Evolutionary conservation across 2,113 vertebrate genomes (phyloP), one percentile per base, ranked within the genome.

Genomic region (Colaptes auratus): DNA sequence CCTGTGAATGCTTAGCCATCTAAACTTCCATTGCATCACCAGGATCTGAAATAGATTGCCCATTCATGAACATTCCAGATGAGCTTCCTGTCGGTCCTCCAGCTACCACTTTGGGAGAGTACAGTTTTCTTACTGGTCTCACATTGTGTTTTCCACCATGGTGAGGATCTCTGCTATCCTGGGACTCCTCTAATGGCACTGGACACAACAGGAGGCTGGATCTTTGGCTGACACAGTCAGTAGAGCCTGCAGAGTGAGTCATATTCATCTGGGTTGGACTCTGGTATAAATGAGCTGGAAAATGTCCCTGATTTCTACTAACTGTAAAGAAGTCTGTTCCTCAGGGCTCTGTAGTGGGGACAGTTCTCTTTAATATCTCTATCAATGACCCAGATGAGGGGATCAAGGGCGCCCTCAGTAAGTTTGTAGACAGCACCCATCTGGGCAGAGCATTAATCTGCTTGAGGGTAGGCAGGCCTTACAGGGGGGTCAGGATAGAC

Each of bases 321-420:
- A 19, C 14, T 42, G 21, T 33, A 50, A 35, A 64, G 11, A 70
- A 55, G 9, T 9, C 28, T 46, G 39, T 27, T 59, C 60, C 35
- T 35, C 27, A 36, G 50, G 25, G 9, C 31, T 65, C 12, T 12
- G 27, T 16, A 2, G 0, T 36, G 27, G 4, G 6, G 6, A 11
- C 27, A 15, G 20, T 28, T 48, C 53, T 50, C 9, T 81, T 69
- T 36, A 31, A 36, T 24, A 17, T 20, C 16, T 50, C 25, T 70
- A 60, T 27, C 20, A 25, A 25, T 36, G 20, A 9, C 19, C 9
- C 36, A 27, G 55, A 15, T 0, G 1, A 70, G 27, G 10, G 9
- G 12, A 59, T 25, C 7, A 12, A 31, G 5, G 15, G 27, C 3
- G 31, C 16, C 8, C 4, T 36, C 42, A 66, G 31, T 17, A 27